Percentiles rank a stretch among this genome's conserved stretches.
Evolutionary conservation across 2,113 vertebrate genomes (phyloP).

Genomic region (Corynorhinus townsendii): DNA sequence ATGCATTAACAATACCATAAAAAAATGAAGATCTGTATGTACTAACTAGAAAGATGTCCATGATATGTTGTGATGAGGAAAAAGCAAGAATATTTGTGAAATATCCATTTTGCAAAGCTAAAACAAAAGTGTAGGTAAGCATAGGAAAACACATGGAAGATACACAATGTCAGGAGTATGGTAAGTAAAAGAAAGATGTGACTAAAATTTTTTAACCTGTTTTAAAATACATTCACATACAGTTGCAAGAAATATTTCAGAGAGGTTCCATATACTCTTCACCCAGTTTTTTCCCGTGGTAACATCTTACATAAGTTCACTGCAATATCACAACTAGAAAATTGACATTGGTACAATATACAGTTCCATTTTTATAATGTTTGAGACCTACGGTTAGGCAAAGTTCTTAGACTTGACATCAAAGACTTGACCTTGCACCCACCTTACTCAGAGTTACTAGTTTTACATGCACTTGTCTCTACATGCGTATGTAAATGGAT

Average conservation of each 20-base stretch:
- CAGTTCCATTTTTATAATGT: not conserved
- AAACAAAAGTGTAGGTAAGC: not conserved
- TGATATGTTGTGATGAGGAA: not conserved
- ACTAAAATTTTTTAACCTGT: not conserved
- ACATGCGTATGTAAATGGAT: fast-evolving
- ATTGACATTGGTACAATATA: not conserved
- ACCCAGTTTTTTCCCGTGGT: no score
- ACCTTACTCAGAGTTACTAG: not conserved
- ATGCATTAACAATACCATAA: not conserved
- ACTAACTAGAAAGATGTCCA: not conserved
- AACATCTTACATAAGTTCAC: not conserved
- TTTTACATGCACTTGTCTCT: not conserved
- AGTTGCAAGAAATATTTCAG: not conserved
- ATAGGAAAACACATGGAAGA: not conserved
- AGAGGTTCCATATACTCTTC: not conserved
- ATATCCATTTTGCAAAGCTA: not conserved
- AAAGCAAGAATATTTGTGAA: not conserved
- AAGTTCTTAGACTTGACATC: not conserved
- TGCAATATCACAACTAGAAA: not conserved
- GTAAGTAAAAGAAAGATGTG: not conserved
- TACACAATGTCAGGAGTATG: not conserved
- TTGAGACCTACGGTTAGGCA: not conserved
- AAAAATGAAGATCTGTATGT: not conserved
- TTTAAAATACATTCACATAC: not conserved
- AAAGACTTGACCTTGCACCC: not conserved